Evolutionary conservation across 1,140 invertebrate species (phyloP).

Genomic region (Drosophila nigrodunni): DNA sequence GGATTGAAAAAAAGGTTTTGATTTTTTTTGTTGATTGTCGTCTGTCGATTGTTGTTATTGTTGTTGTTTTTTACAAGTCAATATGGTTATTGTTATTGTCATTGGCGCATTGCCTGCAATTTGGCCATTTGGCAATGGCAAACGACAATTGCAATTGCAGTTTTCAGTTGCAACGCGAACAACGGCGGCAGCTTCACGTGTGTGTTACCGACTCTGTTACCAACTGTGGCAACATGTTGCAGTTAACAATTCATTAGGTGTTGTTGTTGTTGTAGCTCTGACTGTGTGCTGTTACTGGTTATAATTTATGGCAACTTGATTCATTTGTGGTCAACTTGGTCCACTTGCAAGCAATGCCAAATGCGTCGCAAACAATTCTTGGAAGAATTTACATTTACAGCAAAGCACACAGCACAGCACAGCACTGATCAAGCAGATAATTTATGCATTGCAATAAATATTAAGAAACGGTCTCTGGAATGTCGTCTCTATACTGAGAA

Average conservation of each 20-base stretch:
- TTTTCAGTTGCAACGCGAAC: background rate
- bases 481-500: slow-evolving; percentile 13
- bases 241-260: slow-evolving; percentile 80
- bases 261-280: slow-evolving; percentile 45
- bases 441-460: slow-evolving; percentile 46
- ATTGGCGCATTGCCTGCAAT: slow-evolving; percentile 68
- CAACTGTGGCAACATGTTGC: slow-evolving; percentile 55
- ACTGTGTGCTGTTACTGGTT: slow-evolving; percentile 23
- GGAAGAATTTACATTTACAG: slow-evolving; percentile 57
- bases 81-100: slow-evolving; percentile 78
- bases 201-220: slow-evolving; percentile 1
- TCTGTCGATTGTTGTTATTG: slow-evolving; percentile 29
- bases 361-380: slow-evolving; percentile 61
- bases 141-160: slow-evolving; percentile 43
- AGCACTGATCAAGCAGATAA: slow-evolving; percentile 30
- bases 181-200: slow-evolving; percentile 54
- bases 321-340: slow-evolving; percentile 57
- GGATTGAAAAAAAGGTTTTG: slow-evolving; percentile 36
- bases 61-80: slow-evolving; percentile 61
- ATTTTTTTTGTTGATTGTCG: slow-evolving; percentile 18
- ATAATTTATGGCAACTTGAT: slow-evolving; percentile 69
- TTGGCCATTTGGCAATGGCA: slow-evolving; percentile 66
- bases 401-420: slow-evolving; percentile 21
- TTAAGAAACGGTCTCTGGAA: slow-evolving; percentile 27
- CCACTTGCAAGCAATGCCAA: slow-evolving; percentile 42